A percentile compares a stretch with the other conserved stretches of the same genome.
These are phyloP conservation scores for Acleris cristana DNA, from an alignment of 2,888 invertebrate genomes.

Conservation along the genomic window DNA sequence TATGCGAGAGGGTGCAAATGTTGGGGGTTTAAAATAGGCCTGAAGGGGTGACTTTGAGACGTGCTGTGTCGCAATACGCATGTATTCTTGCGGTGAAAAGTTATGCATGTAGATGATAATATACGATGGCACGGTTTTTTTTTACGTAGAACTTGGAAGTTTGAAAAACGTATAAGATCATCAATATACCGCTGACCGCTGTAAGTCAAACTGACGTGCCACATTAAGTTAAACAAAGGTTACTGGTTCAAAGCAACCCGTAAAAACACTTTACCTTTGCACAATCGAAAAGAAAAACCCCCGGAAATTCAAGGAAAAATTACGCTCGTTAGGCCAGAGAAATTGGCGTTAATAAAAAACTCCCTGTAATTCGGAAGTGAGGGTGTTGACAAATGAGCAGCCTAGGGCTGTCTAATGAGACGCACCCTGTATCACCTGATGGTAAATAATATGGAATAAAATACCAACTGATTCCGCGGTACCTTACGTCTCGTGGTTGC, in stretches of 20 bases:
- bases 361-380: slow-evolving; percentile 61
- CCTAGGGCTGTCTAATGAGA: slow-evolving; percentile 70
- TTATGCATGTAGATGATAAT: slow-evolving; percentile 40
- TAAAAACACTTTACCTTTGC: slow-evolving; percentile 41
- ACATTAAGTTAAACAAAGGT: slow-evolving; percentile 31
- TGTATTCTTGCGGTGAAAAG: slow-evolving; percentile 49
- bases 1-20: slow-evolving; percentile 73
- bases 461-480: slow-evolving; percentile 52
- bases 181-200: slow-evolving; percentile 14
- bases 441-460: slow-evolving; percentile 51
- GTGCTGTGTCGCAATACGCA: slow-evolving; percentile 47
- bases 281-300: slow-evolving; percentile 45
- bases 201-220: slow-evolving; percentile 24
- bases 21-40: slow-evolving; percentile 62
- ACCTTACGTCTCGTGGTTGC: slow-evolving; percentile 10
- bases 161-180: not conserved
- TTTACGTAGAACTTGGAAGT: not conserved
- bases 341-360: slow-evolving; percentile 78
- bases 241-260: slow-evolving; percentile 24
- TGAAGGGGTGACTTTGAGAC: slow-evolving; percentile 56
- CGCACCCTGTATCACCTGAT: slow-evolving; percentile 68
- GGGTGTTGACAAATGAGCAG: slow-evolving; percentile 75
- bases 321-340: slow-evolving; percentile 70
- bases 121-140: not conserved
- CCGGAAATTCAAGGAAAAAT: slow-evolving; percentile 59